phyloP scores from a whole-genome alignment of 2,113 vertebrate genomes.

The Callipepla californica region DNA sequence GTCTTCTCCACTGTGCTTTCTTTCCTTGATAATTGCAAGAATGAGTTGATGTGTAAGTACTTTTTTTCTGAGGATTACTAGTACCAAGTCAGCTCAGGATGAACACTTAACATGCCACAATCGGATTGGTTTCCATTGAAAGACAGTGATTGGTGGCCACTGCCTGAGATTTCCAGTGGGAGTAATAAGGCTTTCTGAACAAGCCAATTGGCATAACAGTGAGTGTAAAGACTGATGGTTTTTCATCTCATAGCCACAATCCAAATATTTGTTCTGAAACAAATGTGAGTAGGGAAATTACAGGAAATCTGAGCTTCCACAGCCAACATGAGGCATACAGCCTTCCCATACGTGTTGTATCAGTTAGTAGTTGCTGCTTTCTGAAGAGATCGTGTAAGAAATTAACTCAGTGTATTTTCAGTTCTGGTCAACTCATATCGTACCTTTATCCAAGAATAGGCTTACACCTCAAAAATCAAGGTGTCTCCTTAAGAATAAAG shows the following conservation, averaged over 20 bases:
- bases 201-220: neutral
- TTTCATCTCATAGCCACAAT: neutral
- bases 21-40: neutral
- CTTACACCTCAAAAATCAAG: neutral
- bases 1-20: neutral
- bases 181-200: neutral
- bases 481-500: neutral
- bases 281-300: no score
- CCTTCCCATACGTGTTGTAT: neutral
- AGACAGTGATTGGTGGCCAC: fast-evolving
- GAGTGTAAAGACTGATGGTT: neutral
- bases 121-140: fast-evolving
- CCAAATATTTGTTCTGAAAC: neutral
- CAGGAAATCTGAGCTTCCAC: neutral
- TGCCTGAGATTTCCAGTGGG: neutral
- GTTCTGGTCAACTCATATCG: neutral
- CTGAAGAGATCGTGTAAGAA: neutral
- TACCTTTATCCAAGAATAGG: neutral
- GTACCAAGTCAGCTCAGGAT: neutral
- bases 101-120: fast-evolving
- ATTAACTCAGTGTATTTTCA: neutral
- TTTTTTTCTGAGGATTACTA: neutral
- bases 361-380: neutral
- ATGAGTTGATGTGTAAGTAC: neutral
- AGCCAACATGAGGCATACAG: neutral